phyloP scores from a whole-genome alignment of 2,888 invertebrate species.

The Geophilus truncorum region DNA sequence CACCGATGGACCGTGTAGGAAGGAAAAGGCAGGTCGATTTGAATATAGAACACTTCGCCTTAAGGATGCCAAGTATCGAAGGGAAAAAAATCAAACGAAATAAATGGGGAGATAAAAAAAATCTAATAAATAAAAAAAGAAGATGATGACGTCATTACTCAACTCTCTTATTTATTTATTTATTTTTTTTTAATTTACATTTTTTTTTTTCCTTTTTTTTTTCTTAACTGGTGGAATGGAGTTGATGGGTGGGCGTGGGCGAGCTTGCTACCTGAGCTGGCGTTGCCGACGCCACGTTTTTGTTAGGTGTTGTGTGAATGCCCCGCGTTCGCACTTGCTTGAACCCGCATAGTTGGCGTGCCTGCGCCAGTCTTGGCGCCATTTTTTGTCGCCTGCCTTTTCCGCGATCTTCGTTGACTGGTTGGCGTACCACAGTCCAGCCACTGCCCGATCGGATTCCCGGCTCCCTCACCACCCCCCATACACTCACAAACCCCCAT shows the following conservation, averaged over 20 bases:
- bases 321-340: not conserved
- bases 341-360: constrained; percentile 20
- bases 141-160: not conserved
- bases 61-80: not conserved
- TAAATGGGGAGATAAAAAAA: not conserved
- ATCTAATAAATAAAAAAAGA: not conserved
- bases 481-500: no score
- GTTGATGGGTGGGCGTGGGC: not conserved
- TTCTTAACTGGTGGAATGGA: not conserved
- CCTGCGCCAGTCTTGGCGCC: constrained; percentile 12
- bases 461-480: no score
- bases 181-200: not conserved
- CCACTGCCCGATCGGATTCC: not conserved
- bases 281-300: not conserved
- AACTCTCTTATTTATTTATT: not conserved
- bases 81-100: not conserved
- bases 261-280: not conserved
- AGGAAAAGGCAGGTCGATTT: not conserved
- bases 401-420: not conserved
- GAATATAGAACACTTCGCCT: not conserved
- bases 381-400: not conserved
- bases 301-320: not conserved
- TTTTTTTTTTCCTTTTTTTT: not conserved
- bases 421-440: not conserved
- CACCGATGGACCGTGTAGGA: not conserved